phyloP scores from a whole-genome alignment of 2,113 vertebrate genomes.

The Rhadina sibilatrix region DNA sequence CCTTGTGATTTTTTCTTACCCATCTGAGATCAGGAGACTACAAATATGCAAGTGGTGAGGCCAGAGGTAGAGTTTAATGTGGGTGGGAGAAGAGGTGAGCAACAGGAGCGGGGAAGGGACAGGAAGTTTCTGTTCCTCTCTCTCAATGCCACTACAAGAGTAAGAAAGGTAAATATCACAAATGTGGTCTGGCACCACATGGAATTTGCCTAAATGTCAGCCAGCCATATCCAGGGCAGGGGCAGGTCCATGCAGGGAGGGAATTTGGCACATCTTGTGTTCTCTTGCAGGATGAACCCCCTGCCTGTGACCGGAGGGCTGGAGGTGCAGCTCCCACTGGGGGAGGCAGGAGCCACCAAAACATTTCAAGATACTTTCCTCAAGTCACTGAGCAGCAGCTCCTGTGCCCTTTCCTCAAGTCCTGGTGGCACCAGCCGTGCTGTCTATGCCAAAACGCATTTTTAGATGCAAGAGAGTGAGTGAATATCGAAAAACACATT shows the following conservation, averaged over 20 bases:
- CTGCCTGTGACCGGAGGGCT: fast-evolving
- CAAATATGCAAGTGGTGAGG: neutral
- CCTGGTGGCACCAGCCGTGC: neutral
- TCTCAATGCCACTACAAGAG: neutral
- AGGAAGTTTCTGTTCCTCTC: neutral
- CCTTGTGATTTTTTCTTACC: neutral
- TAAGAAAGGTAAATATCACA: neutral
- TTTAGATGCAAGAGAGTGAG: neutral
- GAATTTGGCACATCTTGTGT: neutral
- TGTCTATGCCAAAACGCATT: neutral
- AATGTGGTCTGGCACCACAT: neutral
- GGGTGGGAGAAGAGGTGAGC: neutral
- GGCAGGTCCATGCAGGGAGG: neutral
- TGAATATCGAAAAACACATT: neutral
- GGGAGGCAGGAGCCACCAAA: neutral
- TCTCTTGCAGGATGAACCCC: neutral
- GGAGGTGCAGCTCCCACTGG: neutral
- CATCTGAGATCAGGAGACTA: neutral
- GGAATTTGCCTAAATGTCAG: neutral
- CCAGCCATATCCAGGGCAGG: neutral
- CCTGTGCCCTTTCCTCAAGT: neutral
- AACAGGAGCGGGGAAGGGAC: fast-evolving
- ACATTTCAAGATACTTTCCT: neutral
- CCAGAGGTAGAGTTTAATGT: neutral
- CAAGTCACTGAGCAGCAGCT: neutral